A percentile compares a stretch with the other conserved stretches of the same genome.
Conservation (phyloP, 2,888 invertebrate species). For the Phortica okadai region DNA sequence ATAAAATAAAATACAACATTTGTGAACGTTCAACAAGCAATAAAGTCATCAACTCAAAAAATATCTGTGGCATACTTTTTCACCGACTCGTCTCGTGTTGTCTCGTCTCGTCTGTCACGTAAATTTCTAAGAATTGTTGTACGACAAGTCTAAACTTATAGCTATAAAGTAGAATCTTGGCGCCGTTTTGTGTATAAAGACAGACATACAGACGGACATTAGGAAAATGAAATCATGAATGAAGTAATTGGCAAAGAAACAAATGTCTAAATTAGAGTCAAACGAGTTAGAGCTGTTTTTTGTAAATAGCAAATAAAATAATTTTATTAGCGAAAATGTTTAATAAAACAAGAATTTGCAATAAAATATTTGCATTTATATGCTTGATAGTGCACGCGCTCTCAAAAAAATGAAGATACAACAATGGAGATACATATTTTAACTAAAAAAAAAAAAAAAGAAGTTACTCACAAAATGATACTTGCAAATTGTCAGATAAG, state of each 20-base stretch:
- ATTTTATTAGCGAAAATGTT: constrained; percentile 12
- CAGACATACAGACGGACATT: not conserved
- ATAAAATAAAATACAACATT: not conserved
- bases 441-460: not conserved
- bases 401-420: not conserved
- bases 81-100: no score
- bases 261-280: not conserved
- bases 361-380: constrained; percentile 3
- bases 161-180: constrained; percentile 14
- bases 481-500: constrained; percentile 3
- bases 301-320: not conserved
- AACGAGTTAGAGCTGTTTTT: no score
- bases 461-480: not conserved
- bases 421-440: not conserved
- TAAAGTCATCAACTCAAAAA: constrained; percentile 21
- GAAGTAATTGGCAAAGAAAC: constrained; percentile 1
- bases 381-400: not conserved
- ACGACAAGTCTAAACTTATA: constrained; percentile 5
- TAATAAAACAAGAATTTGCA: not conserved
- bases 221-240: constrained; percentile 13
- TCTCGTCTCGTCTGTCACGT: not conserved
- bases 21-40: constrained; percentile 22
- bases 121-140: constrained; percentile 18
- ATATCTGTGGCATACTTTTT: not conserved
- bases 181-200: not conserved